These are phyloP conservation scores for Leptarthrus brevirostris DNA, from an alignment of 2,888 invertebrate genomes.

Conservation along the genomic window DNA sequence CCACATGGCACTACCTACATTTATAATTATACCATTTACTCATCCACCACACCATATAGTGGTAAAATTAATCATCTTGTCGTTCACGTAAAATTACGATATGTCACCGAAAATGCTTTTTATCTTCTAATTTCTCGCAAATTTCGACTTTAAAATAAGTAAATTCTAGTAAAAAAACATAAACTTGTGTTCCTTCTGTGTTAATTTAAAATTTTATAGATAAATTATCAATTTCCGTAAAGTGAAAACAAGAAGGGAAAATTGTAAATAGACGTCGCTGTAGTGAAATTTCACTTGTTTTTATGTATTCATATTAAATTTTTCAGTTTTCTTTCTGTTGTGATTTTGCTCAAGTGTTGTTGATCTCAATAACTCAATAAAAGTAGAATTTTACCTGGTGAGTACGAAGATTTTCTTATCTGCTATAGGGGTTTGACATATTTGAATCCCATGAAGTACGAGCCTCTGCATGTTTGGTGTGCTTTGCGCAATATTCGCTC, in stretches of 20 bases:
- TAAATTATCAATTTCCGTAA: too few species aligned
- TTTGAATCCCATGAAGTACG: neutral
- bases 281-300: neutral
- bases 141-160: neutral
- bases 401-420: neutral
- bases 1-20: too few species aligned
- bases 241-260: neutral
- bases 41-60: slow-evolving; percentile 29
- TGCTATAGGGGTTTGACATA: neutral
- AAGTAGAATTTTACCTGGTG: neutral
- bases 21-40: too few species aligned
- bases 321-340: slow-evolving; percentile 14
- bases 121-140: neutral
- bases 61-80: slow-evolving; percentile 17
- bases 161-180: slow-evolving; percentile 17
- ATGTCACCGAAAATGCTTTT: slow-evolving; percentile 24
- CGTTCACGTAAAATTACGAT: slow-evolving; percentile 34
- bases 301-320: slow-evolving; percentile 4
- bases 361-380: slow-evolving; percentile 8
- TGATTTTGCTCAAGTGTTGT: slow-evolving; percentile 18
- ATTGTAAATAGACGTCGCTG: slow-evolving; percentile 18
- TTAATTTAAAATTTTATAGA: too few species aligned
- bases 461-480: neutral
- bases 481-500: neutral
- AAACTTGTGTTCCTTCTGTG: too few species aligned